phyloP scores from a whole-genome alignment of 2,113 vertebrate species.

The Eretmochelys imbricata region DNA sequence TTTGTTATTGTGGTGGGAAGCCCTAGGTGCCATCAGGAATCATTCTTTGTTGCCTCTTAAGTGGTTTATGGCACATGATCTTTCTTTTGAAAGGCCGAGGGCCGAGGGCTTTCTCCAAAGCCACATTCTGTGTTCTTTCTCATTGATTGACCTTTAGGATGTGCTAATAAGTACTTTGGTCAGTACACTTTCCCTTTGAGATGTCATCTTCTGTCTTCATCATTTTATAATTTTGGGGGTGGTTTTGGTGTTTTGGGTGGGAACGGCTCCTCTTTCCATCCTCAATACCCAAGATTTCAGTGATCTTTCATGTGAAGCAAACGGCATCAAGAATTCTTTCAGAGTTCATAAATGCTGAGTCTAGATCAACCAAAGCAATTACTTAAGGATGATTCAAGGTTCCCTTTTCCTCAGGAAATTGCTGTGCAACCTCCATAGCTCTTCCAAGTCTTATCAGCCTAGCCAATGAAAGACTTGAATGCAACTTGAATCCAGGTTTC shows the following conservation, averaged over 20 bases:
- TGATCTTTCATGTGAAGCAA: neutral
- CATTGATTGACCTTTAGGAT: neutral
- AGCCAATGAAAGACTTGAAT: neutral
- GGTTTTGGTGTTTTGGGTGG: neutral
- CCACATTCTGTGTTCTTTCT: neutral
- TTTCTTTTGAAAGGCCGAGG: neutral
- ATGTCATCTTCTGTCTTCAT: neutral
- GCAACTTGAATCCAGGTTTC: neutral
- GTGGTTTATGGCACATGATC: neutral
- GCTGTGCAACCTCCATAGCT: neutral
- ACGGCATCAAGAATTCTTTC: neutral
- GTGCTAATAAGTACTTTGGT: neutral
- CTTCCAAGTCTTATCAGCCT: neutral
- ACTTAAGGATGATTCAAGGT: neutral
- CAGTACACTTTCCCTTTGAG: neutral
- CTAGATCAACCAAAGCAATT: neutral
- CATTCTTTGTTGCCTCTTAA: neutral
- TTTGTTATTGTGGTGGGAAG: constrained; percentile 33
- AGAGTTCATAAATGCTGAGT: neutral
- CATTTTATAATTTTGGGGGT: neutral
- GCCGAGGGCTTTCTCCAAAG: neutral
- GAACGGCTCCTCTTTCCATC: neutral
- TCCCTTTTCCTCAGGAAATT: neutral
- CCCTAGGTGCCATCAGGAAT: constrained; percentile 17
- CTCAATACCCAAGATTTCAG: neutral